Conservation (phyloP, 2,888 invertebrate genomes). For the Tanytarsus gracilentus region DNA sequence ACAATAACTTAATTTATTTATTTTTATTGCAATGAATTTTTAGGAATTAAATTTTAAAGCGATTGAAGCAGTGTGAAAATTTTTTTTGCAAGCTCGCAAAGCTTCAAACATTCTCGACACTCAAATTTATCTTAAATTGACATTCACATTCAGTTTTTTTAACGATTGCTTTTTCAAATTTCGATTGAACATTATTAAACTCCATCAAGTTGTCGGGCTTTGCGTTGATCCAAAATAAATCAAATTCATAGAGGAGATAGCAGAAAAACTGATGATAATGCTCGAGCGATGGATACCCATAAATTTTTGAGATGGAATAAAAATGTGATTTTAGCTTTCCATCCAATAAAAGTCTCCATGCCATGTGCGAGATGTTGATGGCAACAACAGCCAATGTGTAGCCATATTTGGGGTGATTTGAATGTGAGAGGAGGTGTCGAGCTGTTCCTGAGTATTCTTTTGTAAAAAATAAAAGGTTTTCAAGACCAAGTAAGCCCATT, state of each 20-base stretch:
- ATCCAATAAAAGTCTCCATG: constrained; percentile 67
- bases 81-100: background rate
- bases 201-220: constrained; percentile 94
- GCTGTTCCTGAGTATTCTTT: constrained; percentile 70
- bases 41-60: constrained; percentile 5
- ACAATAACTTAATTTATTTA: constrained; percentile 5
- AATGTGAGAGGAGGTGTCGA: constrained; percentile 74
- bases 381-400: constrained; percentile 88
- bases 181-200: constrained; percentile 77
- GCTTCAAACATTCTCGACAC: constrained; percentile 59
- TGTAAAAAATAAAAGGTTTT: constrained; percentile 83
- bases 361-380: constrained; percentile 90
- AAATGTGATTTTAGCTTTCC: constrained; percentile 84
- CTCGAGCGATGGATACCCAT: constrained; percentile 54
- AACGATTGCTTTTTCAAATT: constrained; percentile 70
- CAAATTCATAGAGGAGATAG: constrained; percentile 88
- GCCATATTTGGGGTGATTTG: constrained; percentile 80
- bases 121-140: constrained; percentile 69
- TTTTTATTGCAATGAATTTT: constrained; percentile 17
- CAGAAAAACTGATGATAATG: constrained; percentile 91
- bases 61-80: background rate
- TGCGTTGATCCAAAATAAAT: constrained; percentile 85
- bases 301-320: constrained; percentile 62
- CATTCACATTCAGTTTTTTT: constrained; percentile 58
- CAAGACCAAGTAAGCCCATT: constrained; percentile 90